phyloP scores from a whole-genome alignment of 1,140 invertebrate genomes.

The Caenorhabditis briggsae region DNA sequence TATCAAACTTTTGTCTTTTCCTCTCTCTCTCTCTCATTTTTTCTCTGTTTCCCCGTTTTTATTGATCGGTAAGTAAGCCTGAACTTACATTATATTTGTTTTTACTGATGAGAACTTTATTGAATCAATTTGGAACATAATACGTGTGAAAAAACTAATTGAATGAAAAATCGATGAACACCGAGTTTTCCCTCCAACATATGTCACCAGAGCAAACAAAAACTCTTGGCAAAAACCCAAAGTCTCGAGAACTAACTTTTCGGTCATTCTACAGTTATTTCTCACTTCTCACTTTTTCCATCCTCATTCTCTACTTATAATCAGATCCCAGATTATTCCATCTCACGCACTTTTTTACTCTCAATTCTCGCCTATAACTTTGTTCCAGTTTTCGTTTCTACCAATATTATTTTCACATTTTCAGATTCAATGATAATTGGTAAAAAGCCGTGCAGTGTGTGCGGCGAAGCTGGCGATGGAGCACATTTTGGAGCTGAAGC shows the following conservation, averaged over 20 bases:
- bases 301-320: background rate
- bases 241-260: slow-evolving; percentile 1
- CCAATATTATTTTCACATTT: background rate
- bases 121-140: no score
- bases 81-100: background rate
- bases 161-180: slow-evolving; percentile 3
- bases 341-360: slow-evolving; percentile 25
- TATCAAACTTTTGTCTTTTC: background rate
- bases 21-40: background rate
- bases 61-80: background rate
- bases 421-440: background rate
- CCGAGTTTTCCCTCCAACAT: background rate
- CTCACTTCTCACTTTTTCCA: background rate
- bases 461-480: slow-evolving; percentile 59
- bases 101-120: background rate
- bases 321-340: slow-evolving; percentile 19
- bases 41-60: background rate
- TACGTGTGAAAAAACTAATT: no score
- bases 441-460: slow-evolving; percentile 57
- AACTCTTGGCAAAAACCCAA: background rate
- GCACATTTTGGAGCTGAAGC: slow-evolving; percentile 59
- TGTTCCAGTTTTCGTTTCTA: background rate
- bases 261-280: slow-evolving; percentile 13
- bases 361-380: background rate
- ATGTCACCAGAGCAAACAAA: slow-evolving; percentile 50